Percentiles rank a stretch among this genome's conserved stretches.
phyloP scores from a whole-genome alignment of 2,888 invertebrate genomes.

The Baccha elongata region DNA sequence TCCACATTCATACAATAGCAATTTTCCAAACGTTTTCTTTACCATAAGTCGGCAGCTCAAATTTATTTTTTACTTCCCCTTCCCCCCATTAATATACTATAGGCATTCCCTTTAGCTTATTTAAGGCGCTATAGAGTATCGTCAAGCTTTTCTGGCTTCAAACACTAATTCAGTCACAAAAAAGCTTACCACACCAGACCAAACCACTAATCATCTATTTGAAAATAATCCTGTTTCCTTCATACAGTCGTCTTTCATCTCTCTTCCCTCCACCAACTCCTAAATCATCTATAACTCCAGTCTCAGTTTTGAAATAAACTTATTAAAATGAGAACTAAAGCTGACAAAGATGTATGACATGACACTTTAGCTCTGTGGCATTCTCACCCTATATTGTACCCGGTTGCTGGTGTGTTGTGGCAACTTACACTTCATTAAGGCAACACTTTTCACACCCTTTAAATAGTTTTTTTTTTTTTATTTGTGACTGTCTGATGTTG shows the following conservation, averaged over 20 bases:
- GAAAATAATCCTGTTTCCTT: no score
- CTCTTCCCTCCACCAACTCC: neutral
- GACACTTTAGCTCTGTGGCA: slow-evolving; percentile 48
- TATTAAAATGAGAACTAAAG: slow-evolving; percentile 63
- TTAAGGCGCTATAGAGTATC: no score
- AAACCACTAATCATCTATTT: no score
- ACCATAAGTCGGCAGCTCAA: no score
- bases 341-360: slow-evolving; percentile 70
- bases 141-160: no score
- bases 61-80: no score
- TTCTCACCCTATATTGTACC: neutral
- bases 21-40: no score
- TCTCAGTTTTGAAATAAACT: slow-evolving; percentile 56
- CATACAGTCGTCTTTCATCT: neutral
- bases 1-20: no score
- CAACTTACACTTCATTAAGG: slow-evolving; percentile 71
- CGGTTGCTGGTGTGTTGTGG: slow-evolving; percentile 27
- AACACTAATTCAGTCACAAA: no score
- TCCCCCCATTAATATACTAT: no score
- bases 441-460: slow-evolving; percentile 71
- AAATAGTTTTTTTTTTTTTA: slow-evolving; percentile 53
- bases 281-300: neutral
- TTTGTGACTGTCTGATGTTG: neutral
- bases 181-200: no score
- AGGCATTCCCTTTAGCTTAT: no score